phyloP scores from a whole-genome alignment of 2,888 invertebrate genomes.

The Subacronicta megacephala region DNA sequence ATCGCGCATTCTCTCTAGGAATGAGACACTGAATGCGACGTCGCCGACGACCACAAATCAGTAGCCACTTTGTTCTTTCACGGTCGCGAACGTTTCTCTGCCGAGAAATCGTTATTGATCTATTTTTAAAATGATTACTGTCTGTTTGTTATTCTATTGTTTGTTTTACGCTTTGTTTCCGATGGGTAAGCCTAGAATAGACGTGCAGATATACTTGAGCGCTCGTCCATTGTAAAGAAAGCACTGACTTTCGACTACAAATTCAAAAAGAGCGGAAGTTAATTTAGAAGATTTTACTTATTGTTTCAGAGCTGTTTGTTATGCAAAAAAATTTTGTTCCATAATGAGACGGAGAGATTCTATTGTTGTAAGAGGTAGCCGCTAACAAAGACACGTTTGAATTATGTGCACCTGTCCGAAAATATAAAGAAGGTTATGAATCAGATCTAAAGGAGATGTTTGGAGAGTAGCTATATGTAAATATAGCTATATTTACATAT shows the following conservation, averaged over 20 bases:
- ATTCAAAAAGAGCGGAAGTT: constrained; percentile 73
- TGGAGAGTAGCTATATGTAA: too few species aligned
- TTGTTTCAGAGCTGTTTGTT: constrained; percentile 67
- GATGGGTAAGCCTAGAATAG: constrained; percentile 45
- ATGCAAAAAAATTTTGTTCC: constrained; percentile 64
- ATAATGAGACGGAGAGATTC: constrained; percentile 54
- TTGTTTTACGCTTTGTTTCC: constrained; percentile 64
- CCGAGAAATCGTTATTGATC: constrained; percentile 69
- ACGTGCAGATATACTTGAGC: constrained; percentile 45
- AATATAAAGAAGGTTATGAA: constrained; percentile 54
- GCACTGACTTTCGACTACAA: constrained; percentile 66
- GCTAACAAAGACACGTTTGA: constrained; percentile 55
- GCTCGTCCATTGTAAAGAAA: constrained; percentile 63
- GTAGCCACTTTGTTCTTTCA: constrained; percentile 84
- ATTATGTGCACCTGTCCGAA: constrained; percentile 56
- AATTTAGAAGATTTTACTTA: constrained; percentile 73
- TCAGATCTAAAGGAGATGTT: constrained; percentile 47
- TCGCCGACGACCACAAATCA: constrained; percentile 80
- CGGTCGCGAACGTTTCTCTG: constrained; percentile 73
- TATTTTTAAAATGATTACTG: constrained; percentile 79
- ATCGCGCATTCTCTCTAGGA: constrained; percentile 73
- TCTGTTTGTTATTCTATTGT: constrained; percentile 73
- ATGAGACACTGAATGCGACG: constrained; percentile 77
- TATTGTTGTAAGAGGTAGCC: constrained; percentile 47
- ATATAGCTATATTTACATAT: too few species aligned